Conservation (phyloP, 2,113 vertebrate species). For the Epinephelus fuscoguttatus region DNA sequence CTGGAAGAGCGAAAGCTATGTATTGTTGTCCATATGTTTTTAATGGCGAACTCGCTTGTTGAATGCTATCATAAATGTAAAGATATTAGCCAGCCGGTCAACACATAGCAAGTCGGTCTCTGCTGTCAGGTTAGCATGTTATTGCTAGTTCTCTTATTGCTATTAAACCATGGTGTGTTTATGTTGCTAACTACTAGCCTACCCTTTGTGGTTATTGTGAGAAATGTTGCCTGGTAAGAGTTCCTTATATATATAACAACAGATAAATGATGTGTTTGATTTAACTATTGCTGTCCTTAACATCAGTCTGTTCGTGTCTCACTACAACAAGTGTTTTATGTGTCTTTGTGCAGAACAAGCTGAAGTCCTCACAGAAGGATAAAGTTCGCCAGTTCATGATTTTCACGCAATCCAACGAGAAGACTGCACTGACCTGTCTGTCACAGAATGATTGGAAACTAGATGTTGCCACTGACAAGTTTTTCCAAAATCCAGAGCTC, state of each 20-base stretch:
- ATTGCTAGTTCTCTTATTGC: slow-evolving; percentile 8
- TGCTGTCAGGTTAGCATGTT: slow-evolving; percentile 38
- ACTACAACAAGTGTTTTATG: not conserved
- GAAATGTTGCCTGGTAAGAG: not conserved
- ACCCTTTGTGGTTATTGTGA: not conserved
- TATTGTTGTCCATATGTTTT: not conserved
- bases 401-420: slow-evolving; percentile 98
- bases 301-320: not conserved
- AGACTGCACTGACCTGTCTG: slow-evolving; percentile 96
- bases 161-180: not conserved
- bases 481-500: slow-evolving; percentile 98
- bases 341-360: slow-evolving; percentile 92
- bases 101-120: not conserved
- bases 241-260: not conserved
- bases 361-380: slow-evolving; percentile 99
- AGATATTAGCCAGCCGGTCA: not conserved
- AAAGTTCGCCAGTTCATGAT: slow-evolving; percentile 99
- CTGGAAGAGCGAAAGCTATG: not conserved
- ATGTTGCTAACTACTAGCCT: slow-evolving; percentile 2
- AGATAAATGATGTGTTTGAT: not conserved
- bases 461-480: slow-evolving; percentile 99
- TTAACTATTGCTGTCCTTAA: not conserved
- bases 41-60: not conserved
- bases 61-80: not conserved
- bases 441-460: slow-evolving; percentile 99